phyloP scores from a whole-genome alignment of 1,140 invertebrate genomes.

The Polypedilum pembai region DNA sequence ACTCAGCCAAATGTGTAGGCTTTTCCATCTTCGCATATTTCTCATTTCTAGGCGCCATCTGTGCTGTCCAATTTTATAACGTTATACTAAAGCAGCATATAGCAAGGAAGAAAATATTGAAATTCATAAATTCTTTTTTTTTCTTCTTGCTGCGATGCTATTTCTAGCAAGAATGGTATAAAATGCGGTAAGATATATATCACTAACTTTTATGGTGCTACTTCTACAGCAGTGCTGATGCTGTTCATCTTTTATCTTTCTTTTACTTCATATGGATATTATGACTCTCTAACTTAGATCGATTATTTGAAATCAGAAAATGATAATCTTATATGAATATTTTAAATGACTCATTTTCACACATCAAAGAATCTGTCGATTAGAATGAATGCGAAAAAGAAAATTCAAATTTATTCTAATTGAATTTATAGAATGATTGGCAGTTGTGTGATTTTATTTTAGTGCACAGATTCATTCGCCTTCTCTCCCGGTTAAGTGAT shows the following conservation, averaged over 20 bases:
- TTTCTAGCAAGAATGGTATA: background rate
- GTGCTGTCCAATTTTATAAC: slow-evolving; percentile 17
- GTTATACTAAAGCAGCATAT: background rate
- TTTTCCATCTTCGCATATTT: slow-evolving; percentile 2
- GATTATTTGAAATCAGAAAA: background rate
- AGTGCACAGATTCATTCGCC: background rate
- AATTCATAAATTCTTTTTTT: background rate
- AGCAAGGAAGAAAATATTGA: background rate
- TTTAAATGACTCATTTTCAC: background rate
- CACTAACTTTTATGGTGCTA: slow-evolving; percentile 9
- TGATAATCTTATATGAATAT: too few species aligned
- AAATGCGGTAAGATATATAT: background rate
- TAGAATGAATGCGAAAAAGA: background rate
- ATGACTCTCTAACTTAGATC: background rate
- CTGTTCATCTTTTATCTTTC: slow-evolving; percentile 1
- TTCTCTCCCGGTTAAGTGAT: slow-evolving; percentile 2
- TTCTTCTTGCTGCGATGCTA: background rate
- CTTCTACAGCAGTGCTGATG: background rate
- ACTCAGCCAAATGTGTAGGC: slow-evolving; percentile 2
- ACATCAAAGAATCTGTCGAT: background rate
- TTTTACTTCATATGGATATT: background rate
- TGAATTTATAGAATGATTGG: background rate
- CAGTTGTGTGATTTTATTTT: background rate
- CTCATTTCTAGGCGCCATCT: slow-evolving; percentile 3
- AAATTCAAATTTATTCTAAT: slow-evolving; percentile 20